Evolutionary conservation across 2,113 vertebrate species (phyloP), one percentile per base, ranked within the genome.

Genomic region (Rhagologus leucostigma): DNA sequence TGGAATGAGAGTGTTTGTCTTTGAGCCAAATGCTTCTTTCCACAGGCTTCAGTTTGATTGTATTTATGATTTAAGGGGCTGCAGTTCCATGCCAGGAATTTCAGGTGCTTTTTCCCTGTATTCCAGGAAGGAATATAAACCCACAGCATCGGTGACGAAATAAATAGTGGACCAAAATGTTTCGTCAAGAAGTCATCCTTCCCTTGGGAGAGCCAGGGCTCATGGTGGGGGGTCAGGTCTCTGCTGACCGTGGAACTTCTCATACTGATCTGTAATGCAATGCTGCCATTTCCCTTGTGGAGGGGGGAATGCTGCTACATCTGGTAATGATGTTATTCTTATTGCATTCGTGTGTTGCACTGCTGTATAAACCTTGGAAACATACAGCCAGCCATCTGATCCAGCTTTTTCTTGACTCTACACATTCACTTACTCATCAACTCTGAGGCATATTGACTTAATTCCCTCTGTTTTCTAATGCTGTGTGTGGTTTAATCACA

Each of bases 401-500:
- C 93, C 84, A 74, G 82, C 70, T 89, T 62, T 96, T 88, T 74
- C 80, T 86, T 49, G 56, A 19, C 73, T 83, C 35, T 79, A 69
- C 37, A 46, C 47, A 64, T 90, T 92, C 90, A 79, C 86, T 97
- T 83, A 95, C 73, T 90, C 90, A 92, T 97, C 76, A 88, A 60
- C 64, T 97, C 76, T 79, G 84, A 97, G 89, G 60, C 89, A 84
- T 95, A 97, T 96, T 93, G 93, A 97, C 95, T 96, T 92, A 84
- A 95, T 97, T 96, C 95, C 65, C 55, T 96, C 89, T 93, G 91
- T 94, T 97, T 97, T 95, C 95, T 92, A 84, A 60, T 97, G 79
- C 94, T 97, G 95, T 92, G 84, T 97, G 95, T 96, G 94, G 93
- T 96, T 98, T 97, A 97, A 97, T 98, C 97, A 97, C 87, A 95